phyloP scores from a whole-genome alignment of 1,140 invertebrate species.

The Drosophila littoralis region DNA sequence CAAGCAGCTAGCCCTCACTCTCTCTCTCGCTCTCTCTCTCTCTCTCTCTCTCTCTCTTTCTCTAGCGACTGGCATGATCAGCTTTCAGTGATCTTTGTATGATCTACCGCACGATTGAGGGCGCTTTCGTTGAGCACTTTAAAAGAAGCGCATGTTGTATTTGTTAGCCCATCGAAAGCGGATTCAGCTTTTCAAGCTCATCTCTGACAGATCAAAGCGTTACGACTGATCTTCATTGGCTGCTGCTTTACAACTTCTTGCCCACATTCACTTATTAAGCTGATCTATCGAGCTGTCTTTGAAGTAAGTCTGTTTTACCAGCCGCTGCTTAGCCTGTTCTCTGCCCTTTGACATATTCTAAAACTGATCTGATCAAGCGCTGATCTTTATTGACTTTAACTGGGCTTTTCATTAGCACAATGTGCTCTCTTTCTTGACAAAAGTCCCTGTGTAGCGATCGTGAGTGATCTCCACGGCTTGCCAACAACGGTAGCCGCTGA shows the following conservation, averaged over 20 bases:
- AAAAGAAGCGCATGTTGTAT: conserved; percentile 3
- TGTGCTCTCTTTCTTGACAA: not conserved
- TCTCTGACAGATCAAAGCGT: not conserved
- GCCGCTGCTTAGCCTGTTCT: not conserved
- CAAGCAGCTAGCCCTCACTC: conserved; percentile 3
- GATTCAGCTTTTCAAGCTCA: no score
- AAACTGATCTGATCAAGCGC: not conserved
- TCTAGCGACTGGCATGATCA: not conserved
- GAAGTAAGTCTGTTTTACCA: not conserved
- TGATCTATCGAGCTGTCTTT: not conserved
- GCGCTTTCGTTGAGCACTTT: conserved; percentile 32
- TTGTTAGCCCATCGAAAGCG: not conserved
- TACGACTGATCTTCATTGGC: not conserved
- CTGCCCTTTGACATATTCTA: not conserved
- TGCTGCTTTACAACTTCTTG: not conserved
- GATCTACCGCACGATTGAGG: conserved; percentile 44
- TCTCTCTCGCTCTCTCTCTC: not conserved
- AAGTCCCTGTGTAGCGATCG: conserved; percentile 21
- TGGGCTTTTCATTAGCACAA: no score
- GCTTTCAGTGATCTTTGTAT: conserved; percentile 22
- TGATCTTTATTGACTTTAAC: not conserved
- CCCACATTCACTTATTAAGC: not conserved
- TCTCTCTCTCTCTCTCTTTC: not conserved
- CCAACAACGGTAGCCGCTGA: conserved; percentile 26
- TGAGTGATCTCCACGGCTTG: conserved; percentile 27